Percentiles rank a stretch among this genome's conserved stretches.
These are phyloP conservation scores for Poecilobothrus nobilitatus DNA, from an alignment of 2,888 invertebrate genomes.

Conservation along the genomic window DNA sequence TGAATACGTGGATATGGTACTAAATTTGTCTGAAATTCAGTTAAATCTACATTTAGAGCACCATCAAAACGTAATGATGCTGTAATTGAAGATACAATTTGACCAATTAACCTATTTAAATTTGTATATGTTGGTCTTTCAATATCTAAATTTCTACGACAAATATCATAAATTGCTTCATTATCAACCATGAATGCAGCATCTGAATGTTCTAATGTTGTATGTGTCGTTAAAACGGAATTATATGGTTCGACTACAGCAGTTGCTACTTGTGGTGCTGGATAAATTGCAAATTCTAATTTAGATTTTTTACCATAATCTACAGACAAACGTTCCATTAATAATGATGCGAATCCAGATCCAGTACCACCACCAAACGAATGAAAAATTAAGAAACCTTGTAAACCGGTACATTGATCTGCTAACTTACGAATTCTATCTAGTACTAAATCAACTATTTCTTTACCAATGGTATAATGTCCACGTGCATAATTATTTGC, in stretches of 20 bases:
- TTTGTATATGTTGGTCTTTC: constrained; percentile 90
- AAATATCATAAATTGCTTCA: constrained; percentile 77
- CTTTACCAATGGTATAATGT: constrained; percentile 57
- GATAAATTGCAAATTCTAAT: constrained; percentile 58
- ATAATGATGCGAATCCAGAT: constrained; percentile 56
- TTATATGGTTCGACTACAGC: constrained; percentile 91
- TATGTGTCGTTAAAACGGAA: constrained; percentile 83
- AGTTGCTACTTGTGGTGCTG: constrained; percentile 51
- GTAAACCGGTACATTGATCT: constrained; percentile 51
- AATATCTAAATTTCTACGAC: constrained; percentile 82
- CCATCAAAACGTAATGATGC: constrained; percentile 81
- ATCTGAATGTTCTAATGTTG: constrained; percentile 81
- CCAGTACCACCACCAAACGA: constrained; percentile 56
- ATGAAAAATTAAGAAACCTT: constrained; percentile 57
- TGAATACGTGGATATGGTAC: constrained; percentile 87
- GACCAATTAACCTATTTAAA: constrained; percentile 82
- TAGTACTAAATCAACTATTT: constrained; percentile 50
- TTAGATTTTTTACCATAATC: constrained; percentile 60
- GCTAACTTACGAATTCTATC: constrained; percentile 49
- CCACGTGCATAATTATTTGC: constrained; percentile 63
- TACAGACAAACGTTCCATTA: constrained; percentile 58
- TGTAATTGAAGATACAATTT: constrained; percentile 80
- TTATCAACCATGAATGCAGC: constrained; percentile 88
- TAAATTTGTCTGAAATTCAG: constrained; percentile 84
- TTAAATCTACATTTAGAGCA: constrained; percentile 78